Conservation (phyloP, 1,140 invertebrate species). For the Ips typographus region DNA sequence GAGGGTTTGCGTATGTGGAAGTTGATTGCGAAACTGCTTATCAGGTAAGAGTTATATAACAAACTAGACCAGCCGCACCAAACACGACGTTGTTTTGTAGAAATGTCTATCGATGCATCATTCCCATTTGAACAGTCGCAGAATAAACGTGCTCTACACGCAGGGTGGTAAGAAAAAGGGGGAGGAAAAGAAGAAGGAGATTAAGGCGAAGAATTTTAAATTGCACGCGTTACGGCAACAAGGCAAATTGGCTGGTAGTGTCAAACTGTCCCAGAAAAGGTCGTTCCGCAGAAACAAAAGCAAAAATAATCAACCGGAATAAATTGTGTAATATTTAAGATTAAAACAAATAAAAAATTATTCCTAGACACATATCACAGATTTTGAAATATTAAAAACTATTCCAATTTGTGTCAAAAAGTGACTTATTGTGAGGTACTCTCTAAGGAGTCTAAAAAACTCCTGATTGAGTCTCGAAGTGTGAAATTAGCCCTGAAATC, state of each 20-base stretch:
- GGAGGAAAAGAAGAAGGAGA: conserved; percentile 47
- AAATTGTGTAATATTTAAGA: neutral
- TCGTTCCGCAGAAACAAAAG: conserved; percentile 48
- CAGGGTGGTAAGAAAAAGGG: conserved; percentile 49
- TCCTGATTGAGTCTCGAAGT: conserved; percentile 48
- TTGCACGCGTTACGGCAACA: conserved; percentile 53
- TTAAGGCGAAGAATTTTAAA: conserved; percentile 55
- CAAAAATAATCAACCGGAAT: neutral
- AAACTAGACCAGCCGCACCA: too few relatives aligned
- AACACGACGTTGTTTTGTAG: conserved; percentile 45
- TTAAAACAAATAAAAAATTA: neutral
- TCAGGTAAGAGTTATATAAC: conserved; percentile 48
- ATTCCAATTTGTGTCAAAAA: too few relatives aligned
- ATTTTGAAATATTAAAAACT: conserved; percentile 10
- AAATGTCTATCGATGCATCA: conserved; percentile 56
- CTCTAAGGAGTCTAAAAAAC: conserved; percentile 42
- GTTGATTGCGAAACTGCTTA: conserved; percentile 51
- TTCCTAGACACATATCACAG: conserved; percentile 17
- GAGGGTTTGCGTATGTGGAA: conserved; percentile 56
- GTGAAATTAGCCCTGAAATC: conserved; percentile 61
- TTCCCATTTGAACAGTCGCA: conserved; percentile 51
- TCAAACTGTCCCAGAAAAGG: conserved; percentile 49
- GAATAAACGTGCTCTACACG: conserved; percentile 55
- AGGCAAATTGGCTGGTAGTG: conserved; percentile 52
- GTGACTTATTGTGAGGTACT: too few relatives aligned